Conservation (phyloP, 1,140 invertebrate species). For the Epicauta chinensis region DNA sequence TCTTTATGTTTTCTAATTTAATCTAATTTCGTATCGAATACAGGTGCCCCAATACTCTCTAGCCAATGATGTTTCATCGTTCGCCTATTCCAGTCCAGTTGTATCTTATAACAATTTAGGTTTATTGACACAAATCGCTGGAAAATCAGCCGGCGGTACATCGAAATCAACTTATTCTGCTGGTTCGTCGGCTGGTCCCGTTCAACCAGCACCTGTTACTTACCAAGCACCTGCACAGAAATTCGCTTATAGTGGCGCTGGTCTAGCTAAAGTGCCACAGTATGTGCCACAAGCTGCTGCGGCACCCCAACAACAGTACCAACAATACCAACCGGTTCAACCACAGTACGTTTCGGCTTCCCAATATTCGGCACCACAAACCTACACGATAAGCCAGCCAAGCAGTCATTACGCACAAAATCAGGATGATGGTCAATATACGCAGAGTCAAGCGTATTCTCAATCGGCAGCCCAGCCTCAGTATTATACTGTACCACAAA, state of each 20-base stretch:
- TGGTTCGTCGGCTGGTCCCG: not conserved
- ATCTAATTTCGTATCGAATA: slow-evolving; percentile 4
- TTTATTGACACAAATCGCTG: slow-evolving; percentile 28
- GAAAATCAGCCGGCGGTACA: slow-evolving; percentile 20
- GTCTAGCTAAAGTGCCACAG: not conserved
- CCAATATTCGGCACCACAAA: slow-evolving; percentile 7
- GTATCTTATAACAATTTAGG: slow-evolving; percentile 36
- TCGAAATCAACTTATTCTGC: not conserved
- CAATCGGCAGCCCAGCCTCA: slow-evolving; percentile 1
- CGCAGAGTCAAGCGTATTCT: not conserved
- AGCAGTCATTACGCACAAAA: not conserved
- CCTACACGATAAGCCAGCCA: slow-evolving; percentile 8
- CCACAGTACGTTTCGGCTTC: slow-evolving; percentile 2
- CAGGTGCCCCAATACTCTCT: slow-evolving; percentile 27
- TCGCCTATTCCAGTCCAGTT: slow-evolving; percentile 36
- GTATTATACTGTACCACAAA: slow-evolving; percentile 5
- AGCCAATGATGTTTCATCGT: slow-evolving; percentile 35
- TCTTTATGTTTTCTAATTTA: no score
- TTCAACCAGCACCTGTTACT: not conserved
- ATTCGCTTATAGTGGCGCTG: slow-evolving; percentile 18
- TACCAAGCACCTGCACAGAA: slow-evolving; percentile 17
- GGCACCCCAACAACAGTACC: not conserved
- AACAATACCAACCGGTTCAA: not conserved
- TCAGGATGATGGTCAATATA: slow-evolving; percentile 4
- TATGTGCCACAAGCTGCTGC: not conserved